Evolutionary conservation across 2,797 vertebrate genomes (phyloP), one percentile per base, ranked within the genome.

Genomic region (Hapalemur alaotrensis): DNA sequence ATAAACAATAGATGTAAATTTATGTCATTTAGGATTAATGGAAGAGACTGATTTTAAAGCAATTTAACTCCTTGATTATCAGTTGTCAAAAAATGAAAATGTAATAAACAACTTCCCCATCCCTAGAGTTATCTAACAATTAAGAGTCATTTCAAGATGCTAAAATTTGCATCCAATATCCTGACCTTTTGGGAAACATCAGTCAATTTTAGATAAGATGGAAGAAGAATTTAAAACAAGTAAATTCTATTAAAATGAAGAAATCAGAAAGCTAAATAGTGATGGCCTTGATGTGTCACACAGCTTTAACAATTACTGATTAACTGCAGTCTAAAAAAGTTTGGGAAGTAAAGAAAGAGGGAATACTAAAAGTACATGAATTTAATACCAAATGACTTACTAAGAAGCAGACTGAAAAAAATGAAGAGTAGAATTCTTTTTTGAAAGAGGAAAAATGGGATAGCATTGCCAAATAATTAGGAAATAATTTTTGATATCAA

Each of bases 151-250:
- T 86, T 94, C 61, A 20, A 91, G 50, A 69, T 69, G 35, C 20
- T 81, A 93, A 95, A 78, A 84, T 95, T 94, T 94, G 50, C 41
- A 38, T 85, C 84, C 79, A 84, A 72, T 87, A 84, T 65, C 67
- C 41, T 18, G 23, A 87, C 32, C 52, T 94, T 89, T 88, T 2
- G 48, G 69, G 28, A 90, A 92, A 86, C 12, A 72, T 91, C 35
- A 38, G 46, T 84, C 17, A 78, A 35, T 91, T 95, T 93, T 83
- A 95, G 52, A 10, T 54, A 67, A 32, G 54, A 78, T 48, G 80
- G 35, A 89, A 89, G 35, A 92, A 65, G 32, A 94, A 94, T 84
- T 93, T 84, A 93, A 84, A 72, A 82, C 70, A 38, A 94, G 32
- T 73, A 93, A 90, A 92, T 95, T 91, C 52, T 91, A 85, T 75